Evolutionary conservation across 2,797 vertebrate species (phyloP), one percentile per base, ranked within the genome.

Genomic region (Zonotrichia albicollis): DNA sequence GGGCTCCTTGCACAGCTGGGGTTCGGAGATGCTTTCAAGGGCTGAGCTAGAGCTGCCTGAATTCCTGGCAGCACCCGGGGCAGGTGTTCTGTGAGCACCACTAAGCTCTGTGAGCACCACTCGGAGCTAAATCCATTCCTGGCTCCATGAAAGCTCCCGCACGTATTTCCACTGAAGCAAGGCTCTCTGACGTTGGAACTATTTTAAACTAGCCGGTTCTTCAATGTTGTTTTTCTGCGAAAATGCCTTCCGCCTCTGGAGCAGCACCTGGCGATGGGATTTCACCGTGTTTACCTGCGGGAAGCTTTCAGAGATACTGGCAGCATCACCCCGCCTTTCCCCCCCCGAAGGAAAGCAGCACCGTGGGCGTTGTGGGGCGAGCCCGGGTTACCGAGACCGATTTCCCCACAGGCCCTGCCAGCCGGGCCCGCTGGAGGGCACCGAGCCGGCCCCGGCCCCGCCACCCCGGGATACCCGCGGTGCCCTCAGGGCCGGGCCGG

Each of bases 231-330:
- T 82, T 67, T 48, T 20, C 6, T 19, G 55, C 5, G 40, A 51
- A 46, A 42, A 55, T 4, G 23, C 19, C 54, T 36, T 5, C 66
- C 14, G 9, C 26, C 9, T 48, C 48, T 50, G 0, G 13, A 60
- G 50, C 36, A 60, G 50, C 36, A 8, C 0, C 30, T 6, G 51
- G 10, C 15, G 42, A 9, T 3, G 2, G 1, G 0, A 1, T 7
- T 27, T 57, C 36, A 12, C 19, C 5, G 25, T 10, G 7, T 30
- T 60, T 9, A 36, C 27, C 5, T 1, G 27, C 4, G 2, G 40
- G 54, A 20, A 2, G 7, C 60, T 6, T 5, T 6, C 65, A 20
- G 19, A 17, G 11, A 7, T 14, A 50, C 0, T 11, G 15, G 16
- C 20, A 8, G 30, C 54, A 40, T 11, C 1, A 16, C 16, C 17